A percentile compares a stretch with the other conserved stretches of the same genome.
phyloP scores from a whole-genome alignment of 2,888 invertebrate species.

The Ornithoptera alexandrae region DNA sequence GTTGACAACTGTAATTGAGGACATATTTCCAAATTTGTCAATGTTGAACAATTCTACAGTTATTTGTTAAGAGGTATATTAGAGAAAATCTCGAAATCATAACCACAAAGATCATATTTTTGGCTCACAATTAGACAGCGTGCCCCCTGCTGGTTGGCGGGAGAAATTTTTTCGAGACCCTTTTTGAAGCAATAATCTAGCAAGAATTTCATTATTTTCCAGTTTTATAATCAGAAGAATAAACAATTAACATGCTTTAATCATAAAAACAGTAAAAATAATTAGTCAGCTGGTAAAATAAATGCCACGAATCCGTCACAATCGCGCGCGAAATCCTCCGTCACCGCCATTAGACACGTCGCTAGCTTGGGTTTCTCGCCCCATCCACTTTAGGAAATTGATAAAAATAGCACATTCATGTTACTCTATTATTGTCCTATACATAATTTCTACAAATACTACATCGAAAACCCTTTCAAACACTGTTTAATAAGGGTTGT shows the following conservation, averaged over 20 bases:
- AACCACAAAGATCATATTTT: constrained; percentile 44
- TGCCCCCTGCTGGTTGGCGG: constrained; percentile 79
- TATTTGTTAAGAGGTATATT: constrained; percentile 37
- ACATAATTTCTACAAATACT: constrained; percentile 44
- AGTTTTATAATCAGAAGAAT: constrained; percentile 49
- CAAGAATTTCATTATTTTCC: constrained; percentile 40
- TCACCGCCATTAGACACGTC: constrained; percentile 81
- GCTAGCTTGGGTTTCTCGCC: constrained; percentile 74
- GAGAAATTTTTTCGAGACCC: constrained; percentile 61
- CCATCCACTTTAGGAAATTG: constrained; percentile 75
- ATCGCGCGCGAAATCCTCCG: constrained; percentile 79
- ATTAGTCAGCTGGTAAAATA: constrained; percentile 71
- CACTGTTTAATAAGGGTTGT: constrained; percentile 45
- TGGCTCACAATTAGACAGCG: constrained; percentile 58
- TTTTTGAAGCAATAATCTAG: constrained; percentile 46
- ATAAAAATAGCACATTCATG: constrained; percentile 68
- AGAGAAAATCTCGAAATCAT: constrained; percentile 39
- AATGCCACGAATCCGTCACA: constrained; percentile 79
- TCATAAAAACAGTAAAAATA: constrained; percentile 48
- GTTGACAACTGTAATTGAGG: constrained; percentile 69
- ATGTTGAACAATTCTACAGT: constrained; percentile 38
- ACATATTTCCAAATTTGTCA: constrained; percentile 50
- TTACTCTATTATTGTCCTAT: constrained; percentile 48
- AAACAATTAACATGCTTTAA: constrained; percentile 46
- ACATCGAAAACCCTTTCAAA: constrained; percentile 41